Base-by-base conservation (phyloP, 2,797 vertebrate species). In the Meriones psammophilus region DNA sequence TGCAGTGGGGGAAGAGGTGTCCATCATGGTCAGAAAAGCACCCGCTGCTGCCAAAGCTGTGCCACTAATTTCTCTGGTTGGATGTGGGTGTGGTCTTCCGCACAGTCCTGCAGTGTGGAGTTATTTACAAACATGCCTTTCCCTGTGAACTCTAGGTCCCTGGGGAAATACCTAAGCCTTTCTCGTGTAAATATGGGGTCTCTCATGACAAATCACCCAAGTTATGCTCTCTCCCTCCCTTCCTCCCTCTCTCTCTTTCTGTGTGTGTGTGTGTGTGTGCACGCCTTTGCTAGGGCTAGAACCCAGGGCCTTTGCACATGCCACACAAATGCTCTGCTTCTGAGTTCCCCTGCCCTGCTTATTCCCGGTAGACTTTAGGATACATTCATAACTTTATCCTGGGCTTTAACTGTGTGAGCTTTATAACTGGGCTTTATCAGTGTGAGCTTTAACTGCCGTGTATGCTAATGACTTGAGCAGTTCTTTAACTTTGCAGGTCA, bases 31-130 rank as follows among this genome's bases (percentile, higher is more conserved):
- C 73, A 46, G 39, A 74, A 24, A 76, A 26, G 73, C 73, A 76
- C 22, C 10, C 39, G 26, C 5, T 96, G 94, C 93, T 86, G 92
- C 93, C 96, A 78, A 91, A 96, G 94, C 87, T 94, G 93, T 96
- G 91, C 94, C 83, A 91, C 93, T 96, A 93, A 94, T 88, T 94
- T 81, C 94, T 98, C 92, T 95, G 95, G 88, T 95, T 95, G 94
- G 94, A 93, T 46, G 73, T 39, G 69, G 69, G 83, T 94, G 66
- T 77, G 90, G 94, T 88, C 85, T 89, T 56, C 78, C 2, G 18
- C 46, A 30, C 9, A 54, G 93, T 94, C 94, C 94, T 85, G 74
- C 81, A 89, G 91, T 92, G 81, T 94, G 81, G 77, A 83, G 84
- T 95, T 96, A 96, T 93, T 96, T 90, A 22, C 93, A 95, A 94